Evolutionary conservation across 2,113 vertebrate genomes (phyloP), one percentile per base, ranked within the genome.

Genomic region (Pluvialis apricaria): DNA sequence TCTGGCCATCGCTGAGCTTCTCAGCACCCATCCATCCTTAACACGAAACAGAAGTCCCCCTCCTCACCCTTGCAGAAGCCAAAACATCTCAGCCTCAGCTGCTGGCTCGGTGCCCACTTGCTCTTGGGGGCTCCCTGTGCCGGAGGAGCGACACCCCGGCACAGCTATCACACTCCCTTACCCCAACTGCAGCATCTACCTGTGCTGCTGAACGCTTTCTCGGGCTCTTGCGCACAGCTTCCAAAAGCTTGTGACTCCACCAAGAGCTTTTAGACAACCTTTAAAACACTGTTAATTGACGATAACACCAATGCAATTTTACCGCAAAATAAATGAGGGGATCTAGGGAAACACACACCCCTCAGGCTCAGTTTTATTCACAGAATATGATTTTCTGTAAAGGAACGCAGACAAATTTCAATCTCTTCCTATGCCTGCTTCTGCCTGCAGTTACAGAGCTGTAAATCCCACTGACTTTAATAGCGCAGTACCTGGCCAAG

Each of bases 401-500:
- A n/a, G 57, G 34, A 65, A 73, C 4, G 1, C 14, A 45, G 44
- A 31, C 18, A 36, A 18, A 40, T 54, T 29, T 54, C 31, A n/a
- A 15, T 51, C 49, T 85, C 11, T 72, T 81, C 28, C 49, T 51
- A 6, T 1, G 0, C 42, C 40, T 84, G 17, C 42, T 76, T 61
- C 77, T 85, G 45, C 40, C 65, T 57, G 58, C 31, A 52, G 49
- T 68, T 72, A 34, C 13, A 49, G 66, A 75, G 32, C 84, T 97
- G 83, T 95, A 90, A 97, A 92, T 95, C 84, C 89, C 95, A 71
- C 91, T 96, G 92, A 94, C 55, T 82, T 92, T 70, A 91, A 87
- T 38, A 10, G 66, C 2, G 11, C 57, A 21, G 36, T 22, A 57
- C 12, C 36, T 52, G 36, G 45, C 66, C 58, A 31, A 38, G 51